Evolutionary conservation across 2,113 vertebrate species (phyloP).

Genomic region (Colinus virginianus): DNA sequence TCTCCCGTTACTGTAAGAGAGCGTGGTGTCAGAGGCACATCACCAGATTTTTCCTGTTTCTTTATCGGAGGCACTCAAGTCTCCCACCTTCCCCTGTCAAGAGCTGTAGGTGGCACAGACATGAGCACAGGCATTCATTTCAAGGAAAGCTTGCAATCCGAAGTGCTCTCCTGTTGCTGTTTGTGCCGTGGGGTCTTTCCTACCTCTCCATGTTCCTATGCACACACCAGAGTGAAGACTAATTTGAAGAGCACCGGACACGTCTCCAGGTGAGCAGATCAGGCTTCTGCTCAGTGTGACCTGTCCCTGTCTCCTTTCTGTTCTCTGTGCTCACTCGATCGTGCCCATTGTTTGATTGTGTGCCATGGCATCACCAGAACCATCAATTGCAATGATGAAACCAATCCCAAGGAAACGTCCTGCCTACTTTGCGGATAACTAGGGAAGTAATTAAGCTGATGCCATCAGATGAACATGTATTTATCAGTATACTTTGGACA

Average conservation of each 20-base stretch:
- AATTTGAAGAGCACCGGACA: not conserved
- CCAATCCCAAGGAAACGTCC: not conserved
- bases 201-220: not conserved
- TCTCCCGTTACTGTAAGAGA: rapidly evolving
- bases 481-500: not conserved
- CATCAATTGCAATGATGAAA: not conserved
- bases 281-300: not conserved
- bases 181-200: not conserved
- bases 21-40: rapidly evolving
- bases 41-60: not conserved
- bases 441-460: not conserved
- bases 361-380: not conserved
- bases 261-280: not conserved
- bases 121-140: not conserved
- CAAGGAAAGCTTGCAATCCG: not conserved
- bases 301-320: not conserved
- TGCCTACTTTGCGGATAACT: not conserved
- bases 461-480: not conserved
- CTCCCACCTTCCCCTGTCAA: not conserved
- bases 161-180: not conserved
- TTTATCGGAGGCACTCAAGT: not conserved
- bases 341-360: not conserved
- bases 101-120: not conserved
- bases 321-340: not conserved
- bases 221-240: not conserved